Evolutionary conservation across 2,888 invertebrate genomes (phyloP).

Genomic region (Nephrotoma appendiculata): DNA sequence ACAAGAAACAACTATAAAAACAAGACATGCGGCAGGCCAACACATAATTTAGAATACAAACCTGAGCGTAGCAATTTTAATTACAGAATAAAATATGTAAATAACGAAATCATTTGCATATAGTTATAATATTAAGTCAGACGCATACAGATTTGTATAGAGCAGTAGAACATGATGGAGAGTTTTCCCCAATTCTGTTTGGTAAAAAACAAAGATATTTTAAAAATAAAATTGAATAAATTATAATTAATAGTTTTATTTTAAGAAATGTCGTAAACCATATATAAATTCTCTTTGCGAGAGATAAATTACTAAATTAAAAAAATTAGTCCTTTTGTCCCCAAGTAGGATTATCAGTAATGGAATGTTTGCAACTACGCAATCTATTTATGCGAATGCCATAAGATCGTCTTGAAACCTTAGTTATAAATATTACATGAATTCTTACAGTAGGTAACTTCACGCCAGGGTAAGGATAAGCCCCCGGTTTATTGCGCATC

Average conservation of each 20-base stretch:
- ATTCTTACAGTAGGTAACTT: too few species aligned
- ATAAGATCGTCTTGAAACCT: too few species aligned
- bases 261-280: not conserved
- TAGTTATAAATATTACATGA: too few species aligned
- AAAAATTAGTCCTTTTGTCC: too few species aligned
- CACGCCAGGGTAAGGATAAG: too few species aligned
- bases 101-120: not conserved
- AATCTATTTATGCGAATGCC: too few species aligned
- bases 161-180: not conserved
- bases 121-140: not conserved
- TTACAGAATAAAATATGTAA: not conserved
- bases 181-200: not conserved
- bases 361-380: too few species aligned
- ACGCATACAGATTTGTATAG: not conserved
- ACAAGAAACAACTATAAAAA: not conserved
- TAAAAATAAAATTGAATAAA: not conserved
- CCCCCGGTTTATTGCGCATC: too few species aligned
- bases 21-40: not conserved
- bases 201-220: not conserved
- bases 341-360: too few species aligned
- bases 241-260: not conserved
- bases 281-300: too few species aligned
- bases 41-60: not conserved
- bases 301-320: too few species aligned
- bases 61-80: not conserved